phyloP scores from a whole-genome alignment of 2,797 vertebrate species.

The Alfaro cultratus region DNA sequence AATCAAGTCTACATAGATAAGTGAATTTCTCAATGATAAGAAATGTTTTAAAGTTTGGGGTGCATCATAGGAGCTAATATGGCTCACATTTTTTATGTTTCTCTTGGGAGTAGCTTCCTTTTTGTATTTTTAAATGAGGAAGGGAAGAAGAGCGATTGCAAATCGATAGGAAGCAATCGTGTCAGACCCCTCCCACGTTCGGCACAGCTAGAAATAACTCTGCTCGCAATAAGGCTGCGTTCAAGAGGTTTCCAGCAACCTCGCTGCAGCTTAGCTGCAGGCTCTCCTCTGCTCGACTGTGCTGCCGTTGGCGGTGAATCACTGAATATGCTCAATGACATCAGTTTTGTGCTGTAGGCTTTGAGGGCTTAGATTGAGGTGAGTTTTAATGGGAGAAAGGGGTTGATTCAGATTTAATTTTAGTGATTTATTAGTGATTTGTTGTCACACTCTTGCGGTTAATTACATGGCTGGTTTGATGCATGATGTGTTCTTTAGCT shows the following conservation, averaged over 20 bases:
- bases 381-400: slow-evolving; percentile 22
- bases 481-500: slow-evolving; percentile 8
- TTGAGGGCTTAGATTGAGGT: slow-evolving; percentile 30
- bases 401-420: slow-evolving; percentile 6
- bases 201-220: slow-evolving; percentile 77
- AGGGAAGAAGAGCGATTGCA: slow-evolving; percentile 69
- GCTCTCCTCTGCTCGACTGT: slow-evolving; percentile 46
- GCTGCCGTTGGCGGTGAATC: slow-evolving; percentile 62
- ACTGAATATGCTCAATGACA: slow-evolving; percentile 49
- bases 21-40: too few species aligned
- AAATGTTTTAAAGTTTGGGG: background rate
- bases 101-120: background rate
- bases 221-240: slow-evolving; percentile 67
- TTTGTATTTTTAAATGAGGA: too few species aligned
- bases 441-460: slow-evolving; percentile 17
- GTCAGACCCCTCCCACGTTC: slow-evolving; percentile 77
- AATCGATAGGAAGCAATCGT: slow-evolving; percentile 81
- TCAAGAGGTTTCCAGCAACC: slow-evolving; percentile 77
- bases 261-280: slow-evolving; percentile 45
- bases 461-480: slow-evolving; percentile 14
- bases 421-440: slow-evolving; percentile 16
- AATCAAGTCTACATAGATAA: background rate
- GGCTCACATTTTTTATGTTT: background rate
- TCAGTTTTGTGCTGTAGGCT: slow-evolving; percentile 35
- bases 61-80: background rate